phyloP scores from a whole-genome alignment of 1,140 invertebrate species.

The Euschistus heros region DNA sequence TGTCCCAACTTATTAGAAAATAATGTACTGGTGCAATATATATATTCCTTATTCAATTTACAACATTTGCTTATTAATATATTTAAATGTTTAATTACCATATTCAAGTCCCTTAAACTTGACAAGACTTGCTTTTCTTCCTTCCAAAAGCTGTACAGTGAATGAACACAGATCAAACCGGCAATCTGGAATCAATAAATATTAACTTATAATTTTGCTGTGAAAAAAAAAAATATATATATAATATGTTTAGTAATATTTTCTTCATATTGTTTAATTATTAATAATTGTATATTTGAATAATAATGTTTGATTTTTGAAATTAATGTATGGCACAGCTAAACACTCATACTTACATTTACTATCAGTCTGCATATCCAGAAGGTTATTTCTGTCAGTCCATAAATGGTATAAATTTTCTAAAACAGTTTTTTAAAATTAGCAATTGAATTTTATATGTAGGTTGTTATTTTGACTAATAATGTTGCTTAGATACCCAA shows the following conservation, averaged over 20 bases:
- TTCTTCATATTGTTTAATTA: too few species aligned
- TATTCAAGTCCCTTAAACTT: slow-evolving; percentile 32
- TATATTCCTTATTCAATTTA: too few species aligned
- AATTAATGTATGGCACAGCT: too few species aligned
- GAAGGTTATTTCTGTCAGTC: slow-evolving; percentile 31
- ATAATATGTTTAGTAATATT: too few species aligned
- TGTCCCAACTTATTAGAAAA: too few species aligned
- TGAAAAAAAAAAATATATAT: too few species aligned
- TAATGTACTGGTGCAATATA: too few species aligned
- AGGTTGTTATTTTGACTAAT: background rate
- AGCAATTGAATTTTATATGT: background rate
- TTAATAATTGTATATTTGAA: too few species aligned
- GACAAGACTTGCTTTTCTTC: slow-evolving; percentile 34
- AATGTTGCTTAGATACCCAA: slow-evolving; percentile 33
- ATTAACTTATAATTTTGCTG: too few species aligned
- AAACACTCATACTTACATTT: slow-evolving; percentile 26
- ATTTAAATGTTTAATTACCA: slow-evolving; percentile 23
- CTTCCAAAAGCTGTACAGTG: slow-evolving; percentile 33
- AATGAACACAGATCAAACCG: slow-evolving; percentile 32
- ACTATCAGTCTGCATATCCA: slow-evolving; percentile 30
- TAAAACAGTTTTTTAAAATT: slow-evolving; percentile 15
- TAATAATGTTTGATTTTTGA: too few species aligned
- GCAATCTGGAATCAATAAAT: slow-evolving; percentile 18
- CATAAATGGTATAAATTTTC: slow-evolving; percentile 32
- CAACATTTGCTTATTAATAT: too few species aligned